phyloP scores from a whole-genome alignment of 2,113 vertebrate species.

The Fulica atra region DNA sequence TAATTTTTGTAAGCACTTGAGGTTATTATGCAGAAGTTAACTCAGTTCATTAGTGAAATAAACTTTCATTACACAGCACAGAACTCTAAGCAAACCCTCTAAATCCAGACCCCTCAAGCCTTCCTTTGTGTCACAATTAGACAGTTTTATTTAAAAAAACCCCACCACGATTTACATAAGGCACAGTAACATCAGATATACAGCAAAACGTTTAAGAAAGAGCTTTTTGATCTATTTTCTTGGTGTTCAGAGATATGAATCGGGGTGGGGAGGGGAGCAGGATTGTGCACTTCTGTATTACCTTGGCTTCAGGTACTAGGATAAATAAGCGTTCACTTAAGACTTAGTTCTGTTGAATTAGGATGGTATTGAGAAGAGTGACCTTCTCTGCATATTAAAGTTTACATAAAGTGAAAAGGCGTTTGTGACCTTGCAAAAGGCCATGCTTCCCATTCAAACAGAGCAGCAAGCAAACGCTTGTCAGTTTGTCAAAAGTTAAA shows the following conservation, averaged over 20 bases:
- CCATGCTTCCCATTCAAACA: not conserved
- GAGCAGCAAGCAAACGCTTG: not conserved
- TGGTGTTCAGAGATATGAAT: not conserved
- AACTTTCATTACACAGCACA: not conserved
- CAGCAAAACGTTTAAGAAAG: not conserved
- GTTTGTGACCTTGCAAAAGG: slow-evolving; percentile 34
- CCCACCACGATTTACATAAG: not conserved
- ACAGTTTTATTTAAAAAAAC: not conserved
- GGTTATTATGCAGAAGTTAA: not conserved
- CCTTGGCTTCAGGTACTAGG: not conserved
- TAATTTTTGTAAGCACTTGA: not conserved
- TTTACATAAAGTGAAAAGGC: slow-evolving; percentile 41
- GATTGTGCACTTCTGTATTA: not conserved
- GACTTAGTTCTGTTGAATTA: slow-evolving; percentile 1
- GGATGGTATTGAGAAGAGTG: not conserved
- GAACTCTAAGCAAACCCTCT: not conserved
- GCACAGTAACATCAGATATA: not conserved
- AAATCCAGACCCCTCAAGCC: not conserved
- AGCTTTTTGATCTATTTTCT: not conserved
- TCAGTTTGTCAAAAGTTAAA: not conserved
- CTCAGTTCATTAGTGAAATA: not conserved
- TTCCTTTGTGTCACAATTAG: not conserved
- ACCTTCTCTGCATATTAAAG: slow-evolving; percentile 54
- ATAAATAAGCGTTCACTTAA: slow-evolving; percentile 26
- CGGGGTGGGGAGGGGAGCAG: no score